phyloP scores from a whole-genome alignment of 2,113 vertebrate species.

The Rhinopomastus cyanomelas region DNA sequence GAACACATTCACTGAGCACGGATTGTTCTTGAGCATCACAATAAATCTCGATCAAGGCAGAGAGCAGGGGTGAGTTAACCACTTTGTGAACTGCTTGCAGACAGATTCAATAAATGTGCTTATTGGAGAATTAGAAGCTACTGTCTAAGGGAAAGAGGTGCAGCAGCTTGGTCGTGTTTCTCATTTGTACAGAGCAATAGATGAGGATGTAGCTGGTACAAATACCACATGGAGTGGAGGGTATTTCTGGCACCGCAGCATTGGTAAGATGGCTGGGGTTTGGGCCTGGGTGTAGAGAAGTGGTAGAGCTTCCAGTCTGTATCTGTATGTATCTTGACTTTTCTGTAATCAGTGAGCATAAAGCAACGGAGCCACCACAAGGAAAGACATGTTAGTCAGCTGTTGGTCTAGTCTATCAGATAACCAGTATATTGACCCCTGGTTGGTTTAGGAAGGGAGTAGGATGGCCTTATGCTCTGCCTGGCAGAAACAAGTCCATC shows the following conservation, averaged over 20 bases:
- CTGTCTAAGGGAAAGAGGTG: neutral
- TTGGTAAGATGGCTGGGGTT: neutral
- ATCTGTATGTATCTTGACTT: neutral
- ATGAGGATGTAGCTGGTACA: neutral
- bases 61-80: neutral
- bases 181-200: neutral
- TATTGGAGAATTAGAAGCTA: neutral
- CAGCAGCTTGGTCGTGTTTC: neutral
- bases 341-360: too few species aligned
- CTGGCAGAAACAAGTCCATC: too few species aligned
- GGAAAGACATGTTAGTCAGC: neutral
- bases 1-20: neutral
- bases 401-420: neutral
- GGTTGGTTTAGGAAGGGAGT: neutral
- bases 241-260: neutral
- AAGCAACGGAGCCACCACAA: neutral
- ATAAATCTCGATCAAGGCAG: constrained; percentile 8
- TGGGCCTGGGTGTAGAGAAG: neutral
- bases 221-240: neutral
- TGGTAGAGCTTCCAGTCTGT: neutral
- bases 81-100: neutral
- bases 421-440: neutral
- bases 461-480: neutral
- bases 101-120: neutral
- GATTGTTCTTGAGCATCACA: neutral